Percentiles rank a stretch among this genome's conserved stretches.
phyloP scores from a whole-genome alignment of 2,888 invertebrate species.

The Ceriagrion tenellum region DNA sequence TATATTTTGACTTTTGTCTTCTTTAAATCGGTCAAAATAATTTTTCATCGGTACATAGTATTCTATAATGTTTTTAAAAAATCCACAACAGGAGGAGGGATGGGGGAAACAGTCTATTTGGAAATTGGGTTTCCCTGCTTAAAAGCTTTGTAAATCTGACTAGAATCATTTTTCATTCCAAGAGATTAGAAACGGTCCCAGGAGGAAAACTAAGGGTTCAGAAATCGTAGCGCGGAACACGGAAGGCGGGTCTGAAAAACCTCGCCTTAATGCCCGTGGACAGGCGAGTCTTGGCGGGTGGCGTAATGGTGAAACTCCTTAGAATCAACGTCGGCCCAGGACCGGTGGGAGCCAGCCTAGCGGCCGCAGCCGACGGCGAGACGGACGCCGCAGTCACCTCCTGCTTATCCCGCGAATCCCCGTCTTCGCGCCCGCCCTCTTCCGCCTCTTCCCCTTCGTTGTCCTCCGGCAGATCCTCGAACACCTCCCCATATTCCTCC shows the following conservation, averaged over 20 bases:
- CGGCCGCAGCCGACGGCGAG: neutral
- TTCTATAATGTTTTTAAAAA: neutral
- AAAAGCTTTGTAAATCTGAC: neutral
- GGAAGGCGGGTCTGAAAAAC: conserved; percentile 70
- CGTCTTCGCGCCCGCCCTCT: neutral
- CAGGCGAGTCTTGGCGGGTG: conserved; percentile 20
- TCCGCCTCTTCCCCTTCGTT: conserved; percentile 35
- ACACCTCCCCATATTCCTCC: conserved; percentile 41
- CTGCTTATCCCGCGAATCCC: neutral
- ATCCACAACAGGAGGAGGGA: neutral
- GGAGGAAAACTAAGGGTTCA: neutral
- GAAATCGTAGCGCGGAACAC: conserved; percentile 71
- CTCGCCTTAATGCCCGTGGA: conserved; percentile 66
- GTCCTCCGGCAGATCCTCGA: conserved; percentile 46
- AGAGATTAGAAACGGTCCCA: neutral
- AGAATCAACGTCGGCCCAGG: neutral
- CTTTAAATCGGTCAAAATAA: conserved; percentile 8
- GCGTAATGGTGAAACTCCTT: conserved; percentile 24
- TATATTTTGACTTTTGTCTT: neutral
- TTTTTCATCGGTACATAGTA: neutral
- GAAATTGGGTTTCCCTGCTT: neutral
- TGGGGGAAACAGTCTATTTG: neutral
- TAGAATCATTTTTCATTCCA: neutral
- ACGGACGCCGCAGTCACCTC: neutral
- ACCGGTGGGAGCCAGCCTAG: neutral